Conservation (phyloP, 2,797 vertebrate species). For the Phrynocephalus vlangalii region DNA sequence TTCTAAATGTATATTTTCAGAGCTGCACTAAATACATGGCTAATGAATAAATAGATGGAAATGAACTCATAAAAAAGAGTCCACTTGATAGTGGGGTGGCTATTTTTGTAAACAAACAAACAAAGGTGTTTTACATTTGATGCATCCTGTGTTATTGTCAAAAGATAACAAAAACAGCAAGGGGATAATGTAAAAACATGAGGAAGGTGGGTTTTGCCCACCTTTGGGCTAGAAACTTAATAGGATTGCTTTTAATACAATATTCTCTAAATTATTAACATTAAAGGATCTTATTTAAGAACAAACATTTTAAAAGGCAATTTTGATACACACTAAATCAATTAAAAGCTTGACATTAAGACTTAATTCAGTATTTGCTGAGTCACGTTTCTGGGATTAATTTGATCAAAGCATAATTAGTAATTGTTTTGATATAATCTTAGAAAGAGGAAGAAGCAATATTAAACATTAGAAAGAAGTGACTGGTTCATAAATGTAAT, state of each 20-base stretch:
- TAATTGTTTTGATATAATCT: neutral
- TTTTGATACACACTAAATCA: neutral
- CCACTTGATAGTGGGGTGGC: too few species aligned
- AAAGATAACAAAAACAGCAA: neutral
- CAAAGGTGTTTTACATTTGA: too few species aligned
- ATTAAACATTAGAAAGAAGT: neutral
- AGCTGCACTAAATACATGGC: neutral
- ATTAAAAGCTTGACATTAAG: neutral
- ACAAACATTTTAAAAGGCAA: neutral
- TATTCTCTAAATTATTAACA: neutral
- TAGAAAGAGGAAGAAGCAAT: neutral
- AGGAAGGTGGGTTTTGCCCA: too few species aligned
- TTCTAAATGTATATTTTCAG: neutral
- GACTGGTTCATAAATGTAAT: neutral
- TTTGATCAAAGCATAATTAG: neutral
- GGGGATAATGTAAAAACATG: too few species aligned
- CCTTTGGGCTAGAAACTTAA: neutral
- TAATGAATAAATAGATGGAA: neutral
- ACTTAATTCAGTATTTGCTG: neutral
- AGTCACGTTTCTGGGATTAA: neutral
- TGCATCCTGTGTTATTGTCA: neutral
- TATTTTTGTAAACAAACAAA: too few species aligned
- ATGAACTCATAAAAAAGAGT: neutral
- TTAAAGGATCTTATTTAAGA: neutral
- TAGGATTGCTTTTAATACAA: neutral